phyloP scores from a whole-genome alignment of 2,113 vertebrate species.

The Heliornis fulica region DNA sequence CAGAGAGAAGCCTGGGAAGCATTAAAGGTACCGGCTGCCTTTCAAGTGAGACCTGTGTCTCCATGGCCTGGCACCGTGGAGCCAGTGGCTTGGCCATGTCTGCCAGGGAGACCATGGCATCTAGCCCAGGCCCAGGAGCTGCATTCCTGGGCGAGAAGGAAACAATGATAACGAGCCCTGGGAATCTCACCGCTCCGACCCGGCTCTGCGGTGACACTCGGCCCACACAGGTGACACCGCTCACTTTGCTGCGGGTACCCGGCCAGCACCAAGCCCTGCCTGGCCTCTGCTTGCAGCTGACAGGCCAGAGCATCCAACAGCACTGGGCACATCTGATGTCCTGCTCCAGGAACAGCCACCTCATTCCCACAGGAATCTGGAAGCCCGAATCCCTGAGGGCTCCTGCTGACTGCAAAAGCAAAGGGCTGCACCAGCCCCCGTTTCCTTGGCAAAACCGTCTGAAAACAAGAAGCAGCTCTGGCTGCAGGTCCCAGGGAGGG shows the following conservation, averaged over 20 bases:
- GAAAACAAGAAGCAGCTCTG: neutral
- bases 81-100: neutral
- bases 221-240: neutral
- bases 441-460: neutral
- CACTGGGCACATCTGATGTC: rapidly evolving
- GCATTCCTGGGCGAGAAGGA: neutral
- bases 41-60: neutral
- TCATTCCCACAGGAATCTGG: neutral
- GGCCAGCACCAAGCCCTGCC: neutral
- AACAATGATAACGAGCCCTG: neutral
- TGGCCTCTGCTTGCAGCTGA: neutral
- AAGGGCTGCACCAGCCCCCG: rapidly evolving
- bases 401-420: rapidly evolving
- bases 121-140: neutral
- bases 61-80: neutral
- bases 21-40: neutral
- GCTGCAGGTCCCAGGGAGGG: neutral
- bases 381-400: neutral
- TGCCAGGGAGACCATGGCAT: neutral
- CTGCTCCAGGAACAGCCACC: neutral
- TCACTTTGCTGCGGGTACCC: rapidly evolving
- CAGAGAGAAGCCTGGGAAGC: neutral
- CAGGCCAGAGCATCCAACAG: neutral
- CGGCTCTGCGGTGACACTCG: rapidly evolving
- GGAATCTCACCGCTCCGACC: neutral